Conservation (phyloP, 2,113 vertebrate genomes). For the Alectura lathami region DNA sequence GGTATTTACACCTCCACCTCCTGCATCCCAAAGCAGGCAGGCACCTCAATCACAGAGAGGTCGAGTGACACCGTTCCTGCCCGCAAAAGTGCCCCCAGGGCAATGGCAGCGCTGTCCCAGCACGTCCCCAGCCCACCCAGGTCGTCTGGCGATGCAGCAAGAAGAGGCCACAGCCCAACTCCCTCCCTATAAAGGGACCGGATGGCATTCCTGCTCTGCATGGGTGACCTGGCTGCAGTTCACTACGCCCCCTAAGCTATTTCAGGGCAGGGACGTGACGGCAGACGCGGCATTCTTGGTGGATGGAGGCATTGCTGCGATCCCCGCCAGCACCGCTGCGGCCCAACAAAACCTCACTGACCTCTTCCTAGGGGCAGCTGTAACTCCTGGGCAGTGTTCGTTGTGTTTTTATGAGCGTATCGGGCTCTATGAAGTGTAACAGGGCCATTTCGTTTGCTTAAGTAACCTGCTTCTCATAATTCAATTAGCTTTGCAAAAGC, state of each 20-base stretch:
- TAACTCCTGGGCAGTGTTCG: not conserved
- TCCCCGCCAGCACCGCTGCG: not conserved
- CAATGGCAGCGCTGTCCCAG: not conserved
- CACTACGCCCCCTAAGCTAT: not conserved
- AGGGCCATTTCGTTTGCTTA: not conserved
- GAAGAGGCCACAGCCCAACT: not conserved
- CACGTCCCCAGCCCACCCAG: not conserved
- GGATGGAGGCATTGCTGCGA: not conserved
- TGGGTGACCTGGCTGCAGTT: not conserved
- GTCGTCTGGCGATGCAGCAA: accelerated
- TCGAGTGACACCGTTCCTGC: not conserved
- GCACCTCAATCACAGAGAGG: not conserved
- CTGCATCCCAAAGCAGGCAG: not conserved
- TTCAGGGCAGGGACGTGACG: not conserved
- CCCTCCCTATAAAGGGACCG: not conserved
- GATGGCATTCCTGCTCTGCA: not conserved
- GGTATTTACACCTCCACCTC: not conserved
- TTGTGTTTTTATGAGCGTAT: not conserved
- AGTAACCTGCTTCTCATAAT: not conserved
- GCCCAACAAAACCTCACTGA: not conserved
- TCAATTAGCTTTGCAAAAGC: slow-evolving; percentile 5
- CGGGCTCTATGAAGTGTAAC: not conserved
- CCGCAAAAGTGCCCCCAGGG: not conserved
- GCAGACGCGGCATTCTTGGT: not conserved
- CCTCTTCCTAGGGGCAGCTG: not conserved